phyloP scores from a whole-genome alignment of 2,888 invertebrate genomes.

The Phoenoteleia sp. region DNA sequence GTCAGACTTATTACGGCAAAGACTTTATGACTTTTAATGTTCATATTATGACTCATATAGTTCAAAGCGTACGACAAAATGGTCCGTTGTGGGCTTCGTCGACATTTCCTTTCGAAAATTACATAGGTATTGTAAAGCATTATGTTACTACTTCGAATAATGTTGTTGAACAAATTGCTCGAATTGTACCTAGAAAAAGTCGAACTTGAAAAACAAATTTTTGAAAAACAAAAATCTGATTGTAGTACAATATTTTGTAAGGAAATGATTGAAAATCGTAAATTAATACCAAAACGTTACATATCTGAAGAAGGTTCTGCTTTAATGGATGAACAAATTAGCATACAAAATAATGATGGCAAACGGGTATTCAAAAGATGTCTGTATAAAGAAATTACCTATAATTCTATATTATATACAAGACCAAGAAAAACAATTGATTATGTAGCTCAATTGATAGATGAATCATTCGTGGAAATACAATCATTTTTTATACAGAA shows the following conservation, averaged over 20 bases:
- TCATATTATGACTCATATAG: constrained; percentile 49
- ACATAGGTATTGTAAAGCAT: constrained; percentile 45
- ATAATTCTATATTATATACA: not conserved
- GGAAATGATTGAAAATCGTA: not conserved
- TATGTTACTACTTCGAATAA: constrained; percentile 36
- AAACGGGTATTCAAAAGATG: not conserved
- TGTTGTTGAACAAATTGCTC: constrained; percentile 32
- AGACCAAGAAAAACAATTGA: not conserved
- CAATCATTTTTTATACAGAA: not conserved
- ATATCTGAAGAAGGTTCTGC: not conserved
- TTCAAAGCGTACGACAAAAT: constrained; percentile 45
- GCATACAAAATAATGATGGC: not conserved
- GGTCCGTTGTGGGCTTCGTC: constrained; percentile 70
- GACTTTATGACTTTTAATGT: constrained; percentile 66
- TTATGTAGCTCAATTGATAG: not conserved
- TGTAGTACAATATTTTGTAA: not conserved
- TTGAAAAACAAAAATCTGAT: too few relatives aligned
- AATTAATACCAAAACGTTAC: not conserved
- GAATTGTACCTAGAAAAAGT: too few relatives aligned
- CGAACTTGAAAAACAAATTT: too few relatives aligned
- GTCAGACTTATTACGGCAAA: constrained; percentile 53
- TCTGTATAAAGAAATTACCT: too few relatives aligned
- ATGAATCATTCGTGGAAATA: not conserved
- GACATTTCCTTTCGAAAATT: constrained; percentile 64
- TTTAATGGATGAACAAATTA: not conserved